Conservation (phyloP, 2,888 invertebrate genomes). For the Clistopyga incitator region DNA sequence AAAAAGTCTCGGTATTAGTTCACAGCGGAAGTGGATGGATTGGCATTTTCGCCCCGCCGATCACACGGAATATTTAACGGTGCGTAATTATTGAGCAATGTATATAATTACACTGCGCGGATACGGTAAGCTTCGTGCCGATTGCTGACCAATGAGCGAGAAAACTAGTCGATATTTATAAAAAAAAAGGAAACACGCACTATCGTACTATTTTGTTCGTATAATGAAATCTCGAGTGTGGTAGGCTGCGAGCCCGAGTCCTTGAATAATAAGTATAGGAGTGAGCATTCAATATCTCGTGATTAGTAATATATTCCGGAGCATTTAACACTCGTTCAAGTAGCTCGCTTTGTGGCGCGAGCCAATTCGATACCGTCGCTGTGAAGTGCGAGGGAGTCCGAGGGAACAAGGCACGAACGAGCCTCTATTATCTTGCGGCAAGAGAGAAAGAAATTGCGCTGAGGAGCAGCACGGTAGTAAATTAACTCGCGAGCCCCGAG, state of each 20-base stretch:
- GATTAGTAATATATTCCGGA: constrained; percentile 53
- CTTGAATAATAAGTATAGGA: constrained; percentile 61
- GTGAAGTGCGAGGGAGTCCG: not conserved
- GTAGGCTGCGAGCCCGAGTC: constrained; percentile 23
- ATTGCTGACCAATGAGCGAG: constrained; percentile 19
- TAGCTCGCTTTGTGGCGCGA: constrained; percentile 10
- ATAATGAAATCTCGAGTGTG: constrained; percentile 13
- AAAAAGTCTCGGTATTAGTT: not conserved
- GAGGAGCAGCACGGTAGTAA: constrained; percentile 23
- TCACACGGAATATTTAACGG: constrained; percentile 3
- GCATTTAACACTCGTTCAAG: constrained; percentile 42
- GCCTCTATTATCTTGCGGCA: constrained; percentile 14
- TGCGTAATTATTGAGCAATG: not conserved
- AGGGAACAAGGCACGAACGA: constrained; percentile 22
- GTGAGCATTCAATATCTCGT: constrained; percentile 37
- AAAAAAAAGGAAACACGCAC: constrained; percentile 18
- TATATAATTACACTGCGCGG: constrained; percentile 2
- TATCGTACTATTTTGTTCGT: constrained; percentile 42
- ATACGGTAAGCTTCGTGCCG: constrained; percentile 2
- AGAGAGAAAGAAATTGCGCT: constrained; percentile 32
- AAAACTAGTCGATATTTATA: constrained; percentile 24
- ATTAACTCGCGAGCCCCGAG: constrained; percentile 30
- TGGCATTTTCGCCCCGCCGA: constrained; percentile 2
- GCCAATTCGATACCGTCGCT: constrained; percentile 7
- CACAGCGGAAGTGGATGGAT: not conserved